Evolutionary conservation across 2,113 vertebrate species (phyloP).

Genomic region (Raja brachyura): DNA sequence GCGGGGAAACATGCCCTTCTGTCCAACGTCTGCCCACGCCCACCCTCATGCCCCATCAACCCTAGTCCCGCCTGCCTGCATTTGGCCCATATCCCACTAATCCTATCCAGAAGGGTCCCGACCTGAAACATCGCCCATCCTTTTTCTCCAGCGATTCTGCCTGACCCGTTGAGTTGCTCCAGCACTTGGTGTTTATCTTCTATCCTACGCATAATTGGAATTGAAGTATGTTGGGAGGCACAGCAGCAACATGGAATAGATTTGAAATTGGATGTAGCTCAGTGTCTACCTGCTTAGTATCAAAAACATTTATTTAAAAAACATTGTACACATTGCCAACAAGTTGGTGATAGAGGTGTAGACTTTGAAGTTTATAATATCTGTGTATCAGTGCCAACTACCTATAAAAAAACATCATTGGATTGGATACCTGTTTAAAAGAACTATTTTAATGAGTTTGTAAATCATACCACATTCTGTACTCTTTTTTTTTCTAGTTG

Average conservation of each 20-base stretch:
- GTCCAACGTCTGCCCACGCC: too few relatives aligned
- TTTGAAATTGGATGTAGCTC: background rate
- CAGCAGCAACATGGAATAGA: background rate
- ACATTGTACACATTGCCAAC: background rate
- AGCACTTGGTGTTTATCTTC: too few relatives aligned
- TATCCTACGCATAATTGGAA: background rate
- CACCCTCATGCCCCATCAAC: too few relatives aligned
- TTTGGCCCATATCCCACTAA: too few relatives aligned
- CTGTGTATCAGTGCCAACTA: background rate
- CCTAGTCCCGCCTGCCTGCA: too few relatives aligned
- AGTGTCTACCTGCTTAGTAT: background rate
- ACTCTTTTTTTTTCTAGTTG: background rate
- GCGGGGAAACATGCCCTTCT: too few relatives aligned
- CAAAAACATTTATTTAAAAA: background rate
- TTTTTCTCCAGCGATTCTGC: too few relatives aligned
- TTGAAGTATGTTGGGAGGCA: background rate
- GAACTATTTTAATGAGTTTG: background rate
- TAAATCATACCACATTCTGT: background rate
- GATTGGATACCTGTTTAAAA: constrained; percentile 7
- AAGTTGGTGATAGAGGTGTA: background rate
- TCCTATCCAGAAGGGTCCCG: too few relatives aligned
- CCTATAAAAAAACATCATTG: constrained; percentile 13
- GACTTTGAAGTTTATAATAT: constrained; percentile 20
- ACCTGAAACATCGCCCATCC: too few relatives aligned
- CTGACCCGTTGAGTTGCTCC: too few relatives aligned